Evolutionary conservation across 2,113 vertebrate species (phyloP).

Genomic region (Sylvia atricapilla): DNA sequence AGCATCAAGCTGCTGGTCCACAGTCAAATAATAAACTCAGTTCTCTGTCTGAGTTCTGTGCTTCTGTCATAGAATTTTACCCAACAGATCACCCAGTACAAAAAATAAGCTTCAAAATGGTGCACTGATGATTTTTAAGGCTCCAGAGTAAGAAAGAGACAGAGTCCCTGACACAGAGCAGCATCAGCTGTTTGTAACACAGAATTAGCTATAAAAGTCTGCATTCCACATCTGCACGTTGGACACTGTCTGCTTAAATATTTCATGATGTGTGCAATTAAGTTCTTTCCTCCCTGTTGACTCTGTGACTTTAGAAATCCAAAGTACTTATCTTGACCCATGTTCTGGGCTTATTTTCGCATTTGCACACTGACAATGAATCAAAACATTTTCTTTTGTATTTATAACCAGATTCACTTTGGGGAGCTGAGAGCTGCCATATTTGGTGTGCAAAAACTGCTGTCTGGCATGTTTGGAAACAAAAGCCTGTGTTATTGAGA

Average conservation of each 20-base stretch:
- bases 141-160: neutral
- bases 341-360: neutral
- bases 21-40: neutral
- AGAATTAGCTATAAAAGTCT: neutral
- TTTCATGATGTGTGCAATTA: neutral
- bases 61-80: neutral
- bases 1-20: neutral
- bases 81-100: neutral
- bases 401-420: neutral
- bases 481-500: neutral
- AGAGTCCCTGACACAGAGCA: neutral
- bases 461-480: conserved; percentile 24
- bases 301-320: neutral
- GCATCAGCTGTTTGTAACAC: neutral
- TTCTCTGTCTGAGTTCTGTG: neutral
- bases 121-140: neutral
- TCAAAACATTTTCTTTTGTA: neutral
- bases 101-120: neutral
- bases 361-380: neutral
- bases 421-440: neutral
- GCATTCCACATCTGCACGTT: neutral
- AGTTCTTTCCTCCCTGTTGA: neutral
- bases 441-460: neutral
- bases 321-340: neutral
- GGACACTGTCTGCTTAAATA: neutral